phyloP scores from a whole-genome alignment of 64 coral and sea anemone species.

The Porites australiensis region DNA sequence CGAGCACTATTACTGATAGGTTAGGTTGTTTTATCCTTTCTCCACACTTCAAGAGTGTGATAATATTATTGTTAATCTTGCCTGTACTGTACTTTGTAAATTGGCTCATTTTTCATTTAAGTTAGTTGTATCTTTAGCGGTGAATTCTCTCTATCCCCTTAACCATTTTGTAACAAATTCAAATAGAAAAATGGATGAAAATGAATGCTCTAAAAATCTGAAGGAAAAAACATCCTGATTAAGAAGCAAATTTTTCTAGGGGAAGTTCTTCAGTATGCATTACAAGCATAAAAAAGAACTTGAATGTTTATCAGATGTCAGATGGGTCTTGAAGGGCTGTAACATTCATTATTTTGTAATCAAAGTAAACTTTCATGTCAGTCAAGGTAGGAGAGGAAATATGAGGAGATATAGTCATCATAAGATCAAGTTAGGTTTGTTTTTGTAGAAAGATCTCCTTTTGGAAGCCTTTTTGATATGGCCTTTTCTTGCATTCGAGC shows the following conservation, averaged over 20 bases:
- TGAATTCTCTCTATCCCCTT: not conserved
- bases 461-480: too few relatives aligned
- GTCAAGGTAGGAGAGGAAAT: not conserved
- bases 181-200: not conserved
- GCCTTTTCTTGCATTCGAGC: too few relatives aligned
- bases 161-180: not conserved
- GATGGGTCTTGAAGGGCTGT: too few relatives aligned
- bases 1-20: not conserved
- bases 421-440: too few relatives aligned
- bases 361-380: not conserved
- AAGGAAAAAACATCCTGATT: not conserved
- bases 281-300: not conserved
- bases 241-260: not conserved
- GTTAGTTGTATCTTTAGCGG: too few relatives aligned
- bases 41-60: too few relatives aligned
- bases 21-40: not conserved
- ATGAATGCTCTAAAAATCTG: not conserved
- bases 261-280: not conserved
- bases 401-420: too few relatives aligned
- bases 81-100: slow-evolving; percentile 36
- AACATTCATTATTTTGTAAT: not conserved
- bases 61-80: slow-evolving; percentile 32
- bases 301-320: not conserved
- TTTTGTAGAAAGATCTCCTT: too few relatives aligned
- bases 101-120: not conserved